phyloP scores from a whole-genome alignment of 2,888 invertebrate genomes.

The Orchestes rusci region DNA sequence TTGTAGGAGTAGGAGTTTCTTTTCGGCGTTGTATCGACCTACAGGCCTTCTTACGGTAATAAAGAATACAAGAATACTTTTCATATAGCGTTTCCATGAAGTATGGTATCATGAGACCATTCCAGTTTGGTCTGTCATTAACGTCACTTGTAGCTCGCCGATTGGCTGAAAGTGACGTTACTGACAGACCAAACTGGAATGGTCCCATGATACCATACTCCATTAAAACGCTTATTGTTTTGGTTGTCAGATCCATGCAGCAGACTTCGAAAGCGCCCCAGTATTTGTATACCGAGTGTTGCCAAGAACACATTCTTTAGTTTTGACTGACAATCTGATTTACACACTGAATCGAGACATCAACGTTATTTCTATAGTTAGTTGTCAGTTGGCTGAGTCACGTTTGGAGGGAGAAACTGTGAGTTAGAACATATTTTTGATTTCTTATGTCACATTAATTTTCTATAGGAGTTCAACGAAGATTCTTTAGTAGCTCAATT shows the following conservation, averaged over 20 bases:
- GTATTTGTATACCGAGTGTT: slow-evolving; percentile 64
- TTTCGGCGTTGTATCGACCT: slow-evolving; percentile 53
- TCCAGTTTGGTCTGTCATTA: too few species aligned
- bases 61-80: slow-evolving; percentile 15
- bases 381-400: slow-evolving; percentile 52
- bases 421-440: slow-evolving; percentile 35
- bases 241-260: slow-evolving; percentile 62
- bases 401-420: slow-evolving; percentile 47
- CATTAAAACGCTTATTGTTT: too few species aligned
- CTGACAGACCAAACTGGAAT: too few species aligned
- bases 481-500: slow-evolving; percentile 54
- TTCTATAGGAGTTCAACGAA: slow-evolving; percentile 51
- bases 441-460: slow-evolving; percentile 27
- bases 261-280: slow-evolving; percentile 58
- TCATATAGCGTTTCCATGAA: slow-evolving; percentile 6
- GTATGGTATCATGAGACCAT: too few species aligned
- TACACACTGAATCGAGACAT: slow-evolving; percentile 51
- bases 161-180: too few species aligned
- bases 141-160: too few species aligned
- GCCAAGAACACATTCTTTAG: slow-evolving; percentile 51
- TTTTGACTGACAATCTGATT: slow-evolving; percentile 62
- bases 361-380: slow-evolving; percentile 48
- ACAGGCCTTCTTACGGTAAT: slow-evolving; percentile 51
- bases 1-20: slow-evolving; percentile 51
- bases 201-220: too few species aligned